Base-by-base conservation (phyloP, 2,888 invertebrate genomes). In the Ichneumon xanthorius region DNA sequence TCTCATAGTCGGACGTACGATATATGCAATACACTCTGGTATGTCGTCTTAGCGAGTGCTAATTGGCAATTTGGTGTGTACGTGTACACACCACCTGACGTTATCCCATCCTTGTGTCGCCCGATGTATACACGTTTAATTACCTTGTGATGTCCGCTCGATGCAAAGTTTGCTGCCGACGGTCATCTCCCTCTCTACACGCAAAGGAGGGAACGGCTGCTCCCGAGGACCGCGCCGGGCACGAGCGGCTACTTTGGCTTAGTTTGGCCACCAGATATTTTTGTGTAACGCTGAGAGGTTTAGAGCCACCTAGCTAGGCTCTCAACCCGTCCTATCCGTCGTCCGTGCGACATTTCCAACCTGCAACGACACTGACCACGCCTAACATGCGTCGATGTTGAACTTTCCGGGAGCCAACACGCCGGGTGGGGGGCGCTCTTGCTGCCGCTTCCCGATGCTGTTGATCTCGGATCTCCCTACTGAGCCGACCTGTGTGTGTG, bases 51-150 rank as follows among this genome's bases (percentile, higher is more conserved):
- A 80, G 58, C 76, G 48, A 85, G 76, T 81, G 76, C 72, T 76
- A 82, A 85, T 85, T 85, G 80, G 58, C 82, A 82, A 82, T 77
- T 85, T 80, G 19, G 75, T 70, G 58, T 40, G 72, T 67, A 75
- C 82, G 68, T 58, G 55, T 72, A 73, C 63, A 78, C 26, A 40
- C 67, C 33, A 76, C 70, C 26, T 30, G 19, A 22, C 14, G 16
- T 11, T 45, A 45, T 30, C 33, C n/a, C 11, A 33, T 33, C 58
- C 19, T 58, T 61, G 55, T 67, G 72, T 73, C 37, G 40, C 61
- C 61, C 65, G 22, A 61, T 76, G 75, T 70, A 71, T 71, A 68
- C 70, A 71, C 70, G 65, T 71, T 82, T 82, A 82, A 82, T 82
- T 82, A 82, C 79, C 67, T 75, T 30, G 40, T 40, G 58, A 9